phyloP scores from a whole-genome alignment of 2,797 vertebrate species.

The Falco cherrug region DNA sequence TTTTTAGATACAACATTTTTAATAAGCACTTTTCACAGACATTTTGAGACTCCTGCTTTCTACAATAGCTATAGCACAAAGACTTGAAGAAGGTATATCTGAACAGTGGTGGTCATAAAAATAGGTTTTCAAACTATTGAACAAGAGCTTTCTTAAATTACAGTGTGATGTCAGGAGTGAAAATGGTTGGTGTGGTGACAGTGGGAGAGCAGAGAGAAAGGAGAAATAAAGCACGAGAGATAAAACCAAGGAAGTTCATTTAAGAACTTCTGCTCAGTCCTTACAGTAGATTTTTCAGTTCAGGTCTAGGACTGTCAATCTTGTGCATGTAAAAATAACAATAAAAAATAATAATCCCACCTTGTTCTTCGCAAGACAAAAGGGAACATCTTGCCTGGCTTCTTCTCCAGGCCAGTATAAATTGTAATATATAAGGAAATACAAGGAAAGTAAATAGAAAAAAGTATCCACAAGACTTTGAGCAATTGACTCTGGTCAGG shows the following conservation, averaged over 20 bases:
- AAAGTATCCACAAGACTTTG: not conserved
- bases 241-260: constrained; percentile 1
- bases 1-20: constrained; percentile 3
- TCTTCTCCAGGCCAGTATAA: not conserved
- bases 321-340: not conserved
- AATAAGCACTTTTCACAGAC: constrained; percentile 18
- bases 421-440: not conserved
- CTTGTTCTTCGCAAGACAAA: not conserved
- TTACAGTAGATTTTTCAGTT: not conserved
- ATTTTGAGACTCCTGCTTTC: not conserved
- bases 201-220: not conserved
- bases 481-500: not conserved
- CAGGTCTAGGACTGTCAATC: not conserved
- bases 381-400: not conserved
- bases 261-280: not conserved
- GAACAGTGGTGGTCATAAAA: not conserved
- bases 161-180: not conserved
- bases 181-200: constrained; percentile 10
- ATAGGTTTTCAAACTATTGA: not conserved
- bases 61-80: not conserved
- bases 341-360: not conserved
- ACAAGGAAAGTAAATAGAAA: not conserved
- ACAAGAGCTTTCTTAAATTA: constrained; percentile 19
- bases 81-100: not conserved
- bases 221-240: constrained; percentile 17